These are phyloP conservation scores for Lepidochrysops patricia DNA, from an alignment of 2,888 invertebrate species.

Conservation along the genomic window DNA sequence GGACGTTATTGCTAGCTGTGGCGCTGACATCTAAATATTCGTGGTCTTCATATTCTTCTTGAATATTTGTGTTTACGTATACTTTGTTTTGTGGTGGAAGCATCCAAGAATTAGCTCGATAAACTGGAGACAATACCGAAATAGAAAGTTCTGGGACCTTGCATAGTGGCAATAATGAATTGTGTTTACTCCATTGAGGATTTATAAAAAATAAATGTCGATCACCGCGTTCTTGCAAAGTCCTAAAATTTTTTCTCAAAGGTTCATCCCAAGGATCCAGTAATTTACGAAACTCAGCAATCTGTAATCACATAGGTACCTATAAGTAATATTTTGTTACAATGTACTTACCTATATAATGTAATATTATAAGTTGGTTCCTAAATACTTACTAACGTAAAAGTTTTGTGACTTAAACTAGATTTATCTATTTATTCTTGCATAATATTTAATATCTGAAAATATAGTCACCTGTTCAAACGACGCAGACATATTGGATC, in stretches of 20 bases:
- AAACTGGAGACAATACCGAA: slow-evolving; percentile 47
- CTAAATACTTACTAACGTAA: no score
- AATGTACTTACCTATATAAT: no score
- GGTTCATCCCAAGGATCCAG: slow-evolving; percentile 67
- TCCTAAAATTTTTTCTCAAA: slow-evolving; percentile 68
- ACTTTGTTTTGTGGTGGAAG: slow-evolving; percentile 33
- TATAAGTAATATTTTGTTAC: slow-evolving; percentile 15
- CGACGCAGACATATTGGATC: slow-evolving; percentile 73
- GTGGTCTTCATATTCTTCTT: slow-evolving; percentile 18
- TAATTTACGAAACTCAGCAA: slow-evolving; percentile 71
- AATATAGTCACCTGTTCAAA: slow-evolving; percentile 65
- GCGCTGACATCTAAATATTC: no score
- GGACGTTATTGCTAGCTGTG: no score
- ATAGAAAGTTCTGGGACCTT: slow-evolving; percentile 49
- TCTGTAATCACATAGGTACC: slow-evolving; percentile 39
- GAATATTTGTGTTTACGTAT: slow-evolving; percentile 19
- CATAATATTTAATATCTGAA: no score
- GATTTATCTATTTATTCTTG: no score
- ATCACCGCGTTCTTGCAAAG: slow-evolving; percentile 52
- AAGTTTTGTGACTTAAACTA: no score
- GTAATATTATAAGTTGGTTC: no score
- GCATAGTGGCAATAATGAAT: slow-evolving; percentile 62
- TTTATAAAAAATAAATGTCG: slow-evolving; percentile 70
- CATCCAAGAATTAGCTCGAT: slow-evolving; percentile 43
- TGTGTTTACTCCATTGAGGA: slow-evolving; percentile 66